Percentiles rank a stretch among this genome's conserved stretches.
Conservation (phyloP, 2,113 vertebrate genomes). For the Mirza zaza region DNA sequence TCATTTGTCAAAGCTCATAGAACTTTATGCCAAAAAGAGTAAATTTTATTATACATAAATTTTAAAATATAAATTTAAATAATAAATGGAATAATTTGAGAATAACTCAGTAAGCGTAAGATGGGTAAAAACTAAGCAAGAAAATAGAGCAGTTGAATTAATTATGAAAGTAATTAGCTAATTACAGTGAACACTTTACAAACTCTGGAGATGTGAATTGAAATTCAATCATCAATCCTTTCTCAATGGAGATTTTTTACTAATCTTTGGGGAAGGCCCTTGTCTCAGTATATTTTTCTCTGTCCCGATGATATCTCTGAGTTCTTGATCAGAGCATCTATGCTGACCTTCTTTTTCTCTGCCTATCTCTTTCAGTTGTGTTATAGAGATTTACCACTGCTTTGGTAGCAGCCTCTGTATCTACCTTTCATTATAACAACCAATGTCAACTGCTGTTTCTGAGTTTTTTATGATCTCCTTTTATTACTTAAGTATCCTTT, state of each 20-base stretch:
- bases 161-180: not conserved
- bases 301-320: not conserved
- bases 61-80: not conserved
- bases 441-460: not conserved
- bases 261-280: not conserved
- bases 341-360: not conserved
- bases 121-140: not conserved
- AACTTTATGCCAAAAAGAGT: not conserved
- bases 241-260: not conserved
- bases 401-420: not conserved
- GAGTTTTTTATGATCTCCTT: not conserved
- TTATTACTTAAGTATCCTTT: not conserved
- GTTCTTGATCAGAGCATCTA: not conserved
- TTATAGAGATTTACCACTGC: not conserved
- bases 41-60: not conserved
- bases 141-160: not conserved
- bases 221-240: not conserved
- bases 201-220: not conserved
- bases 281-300: not conserved
- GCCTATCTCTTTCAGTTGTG: not conserved
- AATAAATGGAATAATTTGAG: not conserved
- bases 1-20: not conserved
- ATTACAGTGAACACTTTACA: not conserved
- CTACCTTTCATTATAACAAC: not conserved
- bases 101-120: not conserved